These are phyloP conservation scores for Osmerus eperlanus DNA, from an alignment of 2,113 vertebrate species.

Conservation along the genomic window DNA sequence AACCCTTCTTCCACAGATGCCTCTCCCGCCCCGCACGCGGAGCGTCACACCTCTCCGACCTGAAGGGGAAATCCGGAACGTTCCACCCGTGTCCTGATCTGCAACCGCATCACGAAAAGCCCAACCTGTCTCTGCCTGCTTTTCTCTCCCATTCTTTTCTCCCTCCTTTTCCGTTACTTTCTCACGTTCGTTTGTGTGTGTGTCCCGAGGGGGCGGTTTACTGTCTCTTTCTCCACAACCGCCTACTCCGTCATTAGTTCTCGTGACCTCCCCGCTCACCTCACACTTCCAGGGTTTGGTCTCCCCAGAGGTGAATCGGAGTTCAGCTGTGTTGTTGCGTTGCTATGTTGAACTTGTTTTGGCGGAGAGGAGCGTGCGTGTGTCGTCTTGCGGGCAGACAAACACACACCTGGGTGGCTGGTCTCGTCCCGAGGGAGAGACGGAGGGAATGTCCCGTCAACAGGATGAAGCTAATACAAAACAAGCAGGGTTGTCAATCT, in stretches of 20 bases:
- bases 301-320: conserved; percentile 9
- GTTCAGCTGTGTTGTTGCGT: conserved; percentile 1
- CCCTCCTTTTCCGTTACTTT: too few species aligned
- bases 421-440: not conserved
- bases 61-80: too few species aligned
- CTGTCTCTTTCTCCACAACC: not conserved
- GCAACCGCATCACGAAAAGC: too few species aligned
- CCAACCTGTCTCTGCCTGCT: too few species aligned
- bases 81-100: too few species aligned
- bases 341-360: not conserved
- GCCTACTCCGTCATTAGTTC: conserved; percentile 13
- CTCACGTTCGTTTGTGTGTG: not conserved
- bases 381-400: conserved; percentile 4
- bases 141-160: too few species aligned
- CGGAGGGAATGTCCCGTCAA: conserved; percentile 2
- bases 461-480: conserved; percentile 16
- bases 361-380: not conserved
- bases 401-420: conserved; percentile 4
- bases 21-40: too few species aligned
- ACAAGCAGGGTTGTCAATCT: conserved; percentile 4
- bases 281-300: conserved; percentile 6
- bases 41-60: too few species aligned
- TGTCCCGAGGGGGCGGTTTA: conserved; percentile 6
- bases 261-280: conserved; percentile 22
- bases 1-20: too few species aligned